phyloP scores from a whole-genome alignment of 2,113 vertebrate genomes.

The Emydocephalus ijimae region DNA sequence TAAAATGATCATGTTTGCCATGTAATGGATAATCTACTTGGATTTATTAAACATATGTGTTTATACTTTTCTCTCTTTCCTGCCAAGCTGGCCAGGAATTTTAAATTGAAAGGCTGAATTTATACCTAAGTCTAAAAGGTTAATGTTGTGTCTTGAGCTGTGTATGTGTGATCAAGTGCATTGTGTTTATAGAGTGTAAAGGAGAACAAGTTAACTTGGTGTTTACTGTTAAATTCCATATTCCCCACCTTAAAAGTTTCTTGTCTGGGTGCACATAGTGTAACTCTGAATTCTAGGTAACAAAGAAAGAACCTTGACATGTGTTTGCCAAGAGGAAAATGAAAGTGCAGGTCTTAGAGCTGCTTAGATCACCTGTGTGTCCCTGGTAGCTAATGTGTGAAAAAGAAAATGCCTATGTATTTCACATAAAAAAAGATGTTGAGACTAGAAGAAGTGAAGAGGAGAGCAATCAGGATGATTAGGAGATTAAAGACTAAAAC shows the following conservation, averaged over 20 bases:
- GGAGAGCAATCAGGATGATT: no score
- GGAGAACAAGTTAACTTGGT: neutral
- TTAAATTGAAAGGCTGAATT: neutral
- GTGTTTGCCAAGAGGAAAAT: neutral
- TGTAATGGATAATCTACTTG: neutral
- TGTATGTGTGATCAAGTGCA: neutral
- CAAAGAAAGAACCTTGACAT: neutral
- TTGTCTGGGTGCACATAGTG: neutral
- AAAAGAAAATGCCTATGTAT: neutral
- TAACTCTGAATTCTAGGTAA: neutral
- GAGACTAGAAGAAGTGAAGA: no score
- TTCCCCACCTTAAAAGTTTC: neutral
- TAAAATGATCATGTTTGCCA: neutral
- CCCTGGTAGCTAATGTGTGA: neutral
- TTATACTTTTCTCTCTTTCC: neutral
- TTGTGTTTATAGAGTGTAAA: neutral
- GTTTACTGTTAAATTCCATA: neutral
- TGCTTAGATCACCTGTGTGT: neutral
- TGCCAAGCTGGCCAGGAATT: neutral
- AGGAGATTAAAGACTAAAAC: no score
- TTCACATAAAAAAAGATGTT: neutral
- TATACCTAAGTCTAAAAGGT: neutral
- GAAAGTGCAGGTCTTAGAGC: neutral
- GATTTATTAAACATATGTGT: neutral
- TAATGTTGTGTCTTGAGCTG: neutral